Conservation (phyloP, 2,113 vertebrate genomes). For the Bufo bufo region DNA sequence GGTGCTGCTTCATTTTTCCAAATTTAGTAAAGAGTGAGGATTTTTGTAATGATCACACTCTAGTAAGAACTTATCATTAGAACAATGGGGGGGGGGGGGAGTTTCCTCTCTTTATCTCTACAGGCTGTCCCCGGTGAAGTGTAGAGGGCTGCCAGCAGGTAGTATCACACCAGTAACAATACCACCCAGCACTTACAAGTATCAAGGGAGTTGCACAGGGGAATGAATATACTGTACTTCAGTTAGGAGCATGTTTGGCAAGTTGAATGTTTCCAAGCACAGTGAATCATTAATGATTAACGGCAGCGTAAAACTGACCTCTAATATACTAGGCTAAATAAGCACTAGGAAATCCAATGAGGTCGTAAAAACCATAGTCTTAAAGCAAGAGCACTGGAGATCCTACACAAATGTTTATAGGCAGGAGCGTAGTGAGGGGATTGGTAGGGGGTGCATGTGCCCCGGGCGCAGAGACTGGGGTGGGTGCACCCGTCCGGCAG, state of each 20-base stretch:
- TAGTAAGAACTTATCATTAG: not conserved
- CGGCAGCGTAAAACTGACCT: not conserved
- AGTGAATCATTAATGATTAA: conserved; percentile 5
- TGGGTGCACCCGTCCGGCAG: no score
- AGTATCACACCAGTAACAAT: not conserved
- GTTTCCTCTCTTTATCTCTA: not conserved
- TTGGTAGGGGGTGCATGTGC: no score
- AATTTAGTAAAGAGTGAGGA: not conserved
- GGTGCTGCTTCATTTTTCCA: not conserved
- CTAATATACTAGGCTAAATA: not conserved
- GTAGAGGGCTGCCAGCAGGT: not conserved
- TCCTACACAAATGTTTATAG: not conserved
- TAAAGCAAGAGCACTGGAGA: not conserved
- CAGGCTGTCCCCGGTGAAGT: not conserved
- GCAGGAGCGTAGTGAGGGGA: no score
- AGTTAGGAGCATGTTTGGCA: not conserved
- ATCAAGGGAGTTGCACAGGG: not conserved
- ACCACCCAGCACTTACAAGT: not conserved
- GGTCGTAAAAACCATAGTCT: not conserved
- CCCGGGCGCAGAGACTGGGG: no score
- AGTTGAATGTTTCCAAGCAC: not conserved
- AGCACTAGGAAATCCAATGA: not conserved
- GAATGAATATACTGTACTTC: not conserved
- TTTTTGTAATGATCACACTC: not conserved
- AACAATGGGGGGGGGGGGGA: not conserved